A percentile compares a stretch with the other conserved stretches of the same genome.
phyloP scores from a whole-genome alignment of 2,888 invertebrate genomes.

The Drosophila dives region DNA sequence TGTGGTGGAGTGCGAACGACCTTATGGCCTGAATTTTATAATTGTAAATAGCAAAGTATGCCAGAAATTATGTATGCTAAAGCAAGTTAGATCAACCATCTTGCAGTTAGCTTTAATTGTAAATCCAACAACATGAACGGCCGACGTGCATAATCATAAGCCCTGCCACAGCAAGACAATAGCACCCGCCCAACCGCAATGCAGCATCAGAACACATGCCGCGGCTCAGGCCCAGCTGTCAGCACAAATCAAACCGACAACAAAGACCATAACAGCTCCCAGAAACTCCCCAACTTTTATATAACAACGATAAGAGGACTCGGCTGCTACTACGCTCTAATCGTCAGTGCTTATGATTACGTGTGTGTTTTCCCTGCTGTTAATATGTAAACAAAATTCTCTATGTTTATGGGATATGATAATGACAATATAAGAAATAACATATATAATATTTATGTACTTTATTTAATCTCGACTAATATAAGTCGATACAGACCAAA shows the following conservation, averaged over 20 bases:
- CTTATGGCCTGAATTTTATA: constrained; percentile 12
- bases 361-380: background rate
- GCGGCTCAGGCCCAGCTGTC: constrained; percentile 18
- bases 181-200: constrained; percentile 20
- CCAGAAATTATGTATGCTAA: constrained; percentile 8
- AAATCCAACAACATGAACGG: constrained; percentile 10
- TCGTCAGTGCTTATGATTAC: constrained; percentile 8
- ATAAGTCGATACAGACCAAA: background rate
- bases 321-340: constrained; percentile 9
- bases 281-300: constrained; percentile 13
- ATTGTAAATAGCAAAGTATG: constrained; percentile 22
- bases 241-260: constrained; percentile 1
- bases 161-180: constrained; percentile 22
- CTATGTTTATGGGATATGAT: constrained; percentile 17
- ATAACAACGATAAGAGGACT: constrained; percentile 20
- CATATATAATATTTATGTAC: background rate
- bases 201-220: constrained; percentile 5
- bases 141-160: constrained; percentile 25
- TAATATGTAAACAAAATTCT: constrained; percentile 18
- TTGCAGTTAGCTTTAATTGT: constrained; percentile 9
- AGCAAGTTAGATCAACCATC: constrained; percentile 14
- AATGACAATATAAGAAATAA: background rate
- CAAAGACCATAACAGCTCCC: constrained; percentile 3
- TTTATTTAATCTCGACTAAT: background rate
- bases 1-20: constrained; percentile 9